Base-by-base conservation (phyloP, 2,888 invertebrate genomes). In the Mallateleia sp. region DNA sequence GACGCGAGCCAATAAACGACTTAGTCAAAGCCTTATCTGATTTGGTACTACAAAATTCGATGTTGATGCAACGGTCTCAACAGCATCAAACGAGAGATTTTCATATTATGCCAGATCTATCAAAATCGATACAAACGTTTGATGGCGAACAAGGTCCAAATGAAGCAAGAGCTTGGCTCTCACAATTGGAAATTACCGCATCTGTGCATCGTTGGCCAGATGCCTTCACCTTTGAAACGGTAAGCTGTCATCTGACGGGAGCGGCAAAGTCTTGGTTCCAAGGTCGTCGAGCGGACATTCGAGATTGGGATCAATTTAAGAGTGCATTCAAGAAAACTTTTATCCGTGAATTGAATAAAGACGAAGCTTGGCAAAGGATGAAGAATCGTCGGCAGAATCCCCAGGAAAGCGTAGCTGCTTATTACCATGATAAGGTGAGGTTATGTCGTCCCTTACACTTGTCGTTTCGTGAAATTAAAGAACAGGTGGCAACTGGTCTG, bases 51-150 rank as follows among this genome's bases (percentile, higher is more conserved):
- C n/a, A n/a, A n/a, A n/a, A n/a, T n/a, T n/a, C n/a, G n/a, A n/a
- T n/a, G n/a, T n/a, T n/a, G n/a, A n/a, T n/a, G n/a, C n/a, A n/a
- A n/a, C n/a, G n/a, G n/a, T n/a, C n/a, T n/a, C n/a, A n/a, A n/a
- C n/a, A n/a, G n/a, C n/a, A n/a, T n/a, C n/a, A n/a, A n/a, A n/a
- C n/a, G 22, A 52, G 71, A 9, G 66, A 77, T 2, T 77, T 42
- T 77, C 77, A 77, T n/a, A 66, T 78, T 5, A 66, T 78, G 66
- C 66, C 78, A 9, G 67, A 78, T 47, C 18, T 83, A 1, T 64
- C 88, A 0, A 88, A 80, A 38, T 64, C 82, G 24, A 62, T 88
- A 15, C 79, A 78, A 0, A 71, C 74, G 24, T 88, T 85, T 56
- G 25, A 60, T 14, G 85, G 86, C 0, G 62, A 67, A 28, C 66